Base-by-base conservation (phyloP, 1,140 invertebrate species). In the Drosophila serrata region DNA sequence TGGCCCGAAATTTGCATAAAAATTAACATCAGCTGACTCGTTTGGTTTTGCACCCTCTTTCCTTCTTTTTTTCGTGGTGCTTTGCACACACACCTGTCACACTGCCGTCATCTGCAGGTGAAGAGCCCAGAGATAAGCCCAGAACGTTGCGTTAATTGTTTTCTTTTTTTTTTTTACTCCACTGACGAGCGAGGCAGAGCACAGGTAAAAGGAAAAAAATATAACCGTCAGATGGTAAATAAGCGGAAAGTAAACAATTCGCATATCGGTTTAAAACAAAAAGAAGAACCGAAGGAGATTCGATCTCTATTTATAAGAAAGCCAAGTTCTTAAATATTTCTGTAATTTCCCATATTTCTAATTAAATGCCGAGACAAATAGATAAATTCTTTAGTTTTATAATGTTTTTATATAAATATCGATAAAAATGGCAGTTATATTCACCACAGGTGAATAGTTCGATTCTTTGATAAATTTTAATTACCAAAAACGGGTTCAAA, bases 11-110 rank as follows among this genome's bases (percentile, higher is more conserved):
- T 59, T 75, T 46, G 69, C 55, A 59, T 40, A 53, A 6, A 76
- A 77, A 81, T 77, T 68, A 74, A 69, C 65, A 81, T 88, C 85
- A 88, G 84, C 84, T 88, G 85, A 84, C 85, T 61, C 43, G 56
- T 60, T 76, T 60, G 33, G 19, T 13, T 27, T 43, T 62, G n/a
- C 39, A 43, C 51, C 22, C 15, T 55, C 13, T 62, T 62, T 22
- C 27, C 56, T 24, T 53, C 3, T 22, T 22, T 33, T 53, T 64
- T 45, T 58, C 35, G 29, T 31, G 19, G 37, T 15, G 29, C 29
- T 51, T 15, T 37, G 43, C 53, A 75, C 51, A 39, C 67, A 75
- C 70, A 75, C 70, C 77, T 84, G 59, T 59, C 33, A 75, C 37
- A 17, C 43, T 27, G 37, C 46, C 43, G 37, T 39, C 68, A 69